Evolutionary conservation across 1,140 invertebrate genomes (phyloP), one percentile per base, ranked within the genome.

Genomic region (Phthorimaea operculella): DNA sequence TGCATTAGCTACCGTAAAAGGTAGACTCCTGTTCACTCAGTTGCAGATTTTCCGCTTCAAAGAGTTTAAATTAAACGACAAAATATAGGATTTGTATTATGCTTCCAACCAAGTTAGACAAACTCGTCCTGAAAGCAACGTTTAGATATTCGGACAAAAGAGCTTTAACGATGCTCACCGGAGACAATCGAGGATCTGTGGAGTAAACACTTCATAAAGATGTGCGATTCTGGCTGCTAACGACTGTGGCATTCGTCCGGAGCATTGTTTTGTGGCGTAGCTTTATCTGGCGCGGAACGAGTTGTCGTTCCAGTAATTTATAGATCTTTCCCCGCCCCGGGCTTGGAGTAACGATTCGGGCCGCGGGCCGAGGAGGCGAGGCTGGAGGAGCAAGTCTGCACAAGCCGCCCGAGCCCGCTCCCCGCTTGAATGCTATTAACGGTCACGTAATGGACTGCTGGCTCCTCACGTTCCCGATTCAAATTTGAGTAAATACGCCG

Each of bases 301-400:
- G 77, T 79, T 83, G 79, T 82, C 79, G 74, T 80, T 83, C 58
- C 70, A 68, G 76, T 83, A 79, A 83, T 80, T 83, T 83, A 83
- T 83, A 80, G 77, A 75, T 76, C 67, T 80, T 72, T 75, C 73
- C 68, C 74, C 77, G 77, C 79, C 76, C 66, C 74, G 65, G 72
- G 71, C 73, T 68, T 66, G 56, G 64, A 68, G 70, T 70, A 73
- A 73, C 73, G 68, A 72, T 75, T 74, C 57, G 65, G 68, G 62
- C 66, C 60, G 70, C 68, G 63, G 63, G 72, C 63, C 64, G 65
- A 66, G 65, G 63, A 64, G 21, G 21, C 6, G 21, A 28, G 21
- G 21, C 21, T 67, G 55, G 21, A 28, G 21, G 21, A 64, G 57
- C 60, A 60, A 64, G 62, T 57, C 62, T 57, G 60, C 21, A 28